These are phyloP conservation scores for Anticlea derivata DNA, from an alignment of 2,888 invertebrate genomes.

Conservation along the genomic window DNA sequence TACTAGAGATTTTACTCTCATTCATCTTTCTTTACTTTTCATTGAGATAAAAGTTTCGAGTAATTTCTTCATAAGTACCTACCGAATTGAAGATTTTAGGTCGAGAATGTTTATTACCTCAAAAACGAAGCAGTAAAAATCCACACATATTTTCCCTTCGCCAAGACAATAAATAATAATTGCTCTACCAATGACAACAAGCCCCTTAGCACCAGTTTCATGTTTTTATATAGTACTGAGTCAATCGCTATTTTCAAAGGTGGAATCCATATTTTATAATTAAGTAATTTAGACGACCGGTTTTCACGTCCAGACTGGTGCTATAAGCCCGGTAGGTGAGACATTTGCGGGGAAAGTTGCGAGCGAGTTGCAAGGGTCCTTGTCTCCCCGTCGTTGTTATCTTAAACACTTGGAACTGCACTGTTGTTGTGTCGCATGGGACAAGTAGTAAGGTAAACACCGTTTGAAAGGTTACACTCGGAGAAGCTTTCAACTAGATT, in stretches of 20 bases:
- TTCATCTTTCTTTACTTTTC: background rate
- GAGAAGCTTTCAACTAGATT: background rate
- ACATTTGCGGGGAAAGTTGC: conserved; percentile 54
- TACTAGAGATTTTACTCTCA: background rate
- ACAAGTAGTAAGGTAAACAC: conserved; percentile 32
- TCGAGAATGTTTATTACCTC: too few relatives aligned
- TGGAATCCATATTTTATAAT: too few relatives aligned
- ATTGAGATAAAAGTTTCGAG: background rate
- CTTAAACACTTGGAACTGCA: conserved; percentile 61
- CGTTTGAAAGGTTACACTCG: conserved; percentile 10
- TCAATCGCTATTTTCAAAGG: too few relatives aligned
- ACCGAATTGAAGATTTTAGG: background rate
- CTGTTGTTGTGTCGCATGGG: conserved; percentile 41
- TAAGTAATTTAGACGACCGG: too few relatives aligned
- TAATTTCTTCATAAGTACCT: background rate
- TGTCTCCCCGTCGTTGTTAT: conserved; percentile 68
- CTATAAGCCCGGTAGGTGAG: conserved; percentile 43
- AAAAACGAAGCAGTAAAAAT: too few relatives aligned
- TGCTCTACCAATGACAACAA: too few relatives aligned
- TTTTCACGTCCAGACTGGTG: background rate
- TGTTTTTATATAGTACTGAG: too few relatives aligned
- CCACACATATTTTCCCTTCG: too few relatives aligned
- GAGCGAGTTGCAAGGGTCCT: conserved; percentile 58
- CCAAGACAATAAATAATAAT: too few relatives aligned
- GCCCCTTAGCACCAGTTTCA: background rate